A percentile compares a stretch with the other conserved stretches of the same genome.
Conservation (phyloP, 2,113 vertebrate genomes). For the Ochotona curzoniae region DNA sequence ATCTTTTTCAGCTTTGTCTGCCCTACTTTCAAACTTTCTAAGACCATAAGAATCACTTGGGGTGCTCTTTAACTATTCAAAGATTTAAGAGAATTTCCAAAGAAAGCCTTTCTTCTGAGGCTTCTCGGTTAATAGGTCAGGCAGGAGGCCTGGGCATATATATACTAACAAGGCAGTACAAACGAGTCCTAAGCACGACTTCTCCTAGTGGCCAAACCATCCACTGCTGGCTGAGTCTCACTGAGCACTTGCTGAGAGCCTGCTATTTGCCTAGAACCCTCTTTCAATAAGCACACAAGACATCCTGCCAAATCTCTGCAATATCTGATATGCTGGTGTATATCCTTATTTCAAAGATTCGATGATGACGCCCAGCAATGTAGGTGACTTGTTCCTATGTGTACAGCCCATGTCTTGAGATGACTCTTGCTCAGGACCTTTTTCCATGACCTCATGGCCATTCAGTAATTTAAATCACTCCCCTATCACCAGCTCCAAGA, state of each 20-base stretch:
- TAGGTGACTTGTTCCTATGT: neutral
- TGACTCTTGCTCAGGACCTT: neutral
- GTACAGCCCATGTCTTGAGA: neutral
- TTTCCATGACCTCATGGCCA: slow-evolving; percentile 59
- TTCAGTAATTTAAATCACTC: slow-evolving; percentile 50
- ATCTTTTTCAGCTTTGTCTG: neutral
- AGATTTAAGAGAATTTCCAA: neutral
- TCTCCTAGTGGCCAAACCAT: neutral
- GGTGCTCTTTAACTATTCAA: neutral
- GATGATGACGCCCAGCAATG: neutral
- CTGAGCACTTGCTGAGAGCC: neutral
- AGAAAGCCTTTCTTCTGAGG: neutral
- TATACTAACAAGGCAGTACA: neutral
- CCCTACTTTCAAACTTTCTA: neutral
- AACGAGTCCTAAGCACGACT: neutral
- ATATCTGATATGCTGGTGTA: fast-evolving
- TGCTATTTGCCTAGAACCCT: neutral
- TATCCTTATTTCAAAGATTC: neutral
- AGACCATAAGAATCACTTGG: neutral
- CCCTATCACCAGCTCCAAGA: slow-evolving; percentile 49
- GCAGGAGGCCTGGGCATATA: neutral
- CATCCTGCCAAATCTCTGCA: neutral
- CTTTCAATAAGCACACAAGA: neutral
- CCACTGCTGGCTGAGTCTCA: neutral
- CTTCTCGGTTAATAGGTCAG: neutral